Percentiles rank a stretch among this genome's conserved stretches.
phyloP scores from a whole-genome alignment of 64 coral and sea anemone genomes.

The Anthopleura sola region DNA sequence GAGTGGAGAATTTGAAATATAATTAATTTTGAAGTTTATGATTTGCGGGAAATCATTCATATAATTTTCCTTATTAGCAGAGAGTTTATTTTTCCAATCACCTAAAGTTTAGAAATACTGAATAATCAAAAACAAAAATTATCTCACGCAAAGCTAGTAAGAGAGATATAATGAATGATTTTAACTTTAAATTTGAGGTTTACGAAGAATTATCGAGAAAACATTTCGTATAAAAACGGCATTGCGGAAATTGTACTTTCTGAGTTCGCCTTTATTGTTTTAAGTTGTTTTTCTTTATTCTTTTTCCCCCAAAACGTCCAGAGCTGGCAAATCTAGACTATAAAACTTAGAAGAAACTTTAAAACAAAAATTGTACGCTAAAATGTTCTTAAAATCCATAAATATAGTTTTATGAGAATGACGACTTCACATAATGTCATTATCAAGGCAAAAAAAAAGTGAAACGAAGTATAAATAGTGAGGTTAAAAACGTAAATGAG shows the following conservation, averaged over 20 bases:
- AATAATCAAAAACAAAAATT: not conserved
- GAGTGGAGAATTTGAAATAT: not conserved
- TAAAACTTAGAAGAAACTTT: no score
- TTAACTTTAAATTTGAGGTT: not conserved
- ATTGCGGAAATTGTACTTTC: no score
- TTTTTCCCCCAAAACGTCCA: no score
- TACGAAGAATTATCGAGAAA: not conserved
- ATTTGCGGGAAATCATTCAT: not conserved
- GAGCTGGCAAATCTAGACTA: no score
- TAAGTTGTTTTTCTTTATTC: no score
- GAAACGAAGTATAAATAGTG: no score
- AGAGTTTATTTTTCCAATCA: not conserved
- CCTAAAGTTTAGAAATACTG: not conserved
- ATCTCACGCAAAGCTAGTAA: not conserved
- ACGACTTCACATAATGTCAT: no score
- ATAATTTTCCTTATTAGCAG: not conserved
- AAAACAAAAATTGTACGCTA: no score
- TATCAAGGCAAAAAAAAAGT: no score
- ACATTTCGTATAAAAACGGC: not conserved
- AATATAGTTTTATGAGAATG: no score
- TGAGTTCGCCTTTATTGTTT: not conserved
- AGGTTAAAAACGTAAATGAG: no score
- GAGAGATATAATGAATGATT: not conserved
- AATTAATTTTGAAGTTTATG: not conserved
- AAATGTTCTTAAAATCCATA: no score